These are phyloP conservation scores for Tyria jacobaeae DNA, from an alignment of 2,888 invertebrate species.

Conservation along the genomic window DNA sequence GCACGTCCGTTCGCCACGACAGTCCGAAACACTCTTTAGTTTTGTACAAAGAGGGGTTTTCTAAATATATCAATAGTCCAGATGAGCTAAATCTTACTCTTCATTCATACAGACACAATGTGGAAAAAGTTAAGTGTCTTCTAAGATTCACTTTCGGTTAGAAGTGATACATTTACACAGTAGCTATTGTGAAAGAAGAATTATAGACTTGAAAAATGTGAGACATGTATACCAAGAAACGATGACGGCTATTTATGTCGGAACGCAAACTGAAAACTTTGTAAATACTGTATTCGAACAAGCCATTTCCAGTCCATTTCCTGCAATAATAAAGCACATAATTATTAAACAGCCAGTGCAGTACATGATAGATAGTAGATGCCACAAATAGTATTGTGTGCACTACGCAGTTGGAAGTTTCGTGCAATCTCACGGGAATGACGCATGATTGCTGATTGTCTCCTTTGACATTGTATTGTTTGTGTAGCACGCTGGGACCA, in stretches of 20 bases:
- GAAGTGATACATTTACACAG: neutral
- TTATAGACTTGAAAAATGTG: neutral
- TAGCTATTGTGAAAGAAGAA: neutral
- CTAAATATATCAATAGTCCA: no score
- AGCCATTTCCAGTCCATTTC: neutral
- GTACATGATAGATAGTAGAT: constrained; percentile 16
- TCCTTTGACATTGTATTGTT: constrained; percentile 48
- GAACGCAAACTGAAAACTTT: neutral
- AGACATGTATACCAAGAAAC: neutral
- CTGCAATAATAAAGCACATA: constrained; percentile 1
- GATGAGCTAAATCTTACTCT: no score
- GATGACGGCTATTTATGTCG: neutral
- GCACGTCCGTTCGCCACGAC: no score
- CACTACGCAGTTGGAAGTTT: constrained; percentile 36
- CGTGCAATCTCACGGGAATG: constrained; percentile 49
- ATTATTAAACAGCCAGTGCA: constrained; percentile 2
- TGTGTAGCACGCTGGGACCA: constrained; percentile 21
- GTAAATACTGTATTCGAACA: neutral
- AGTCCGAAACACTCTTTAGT: no score
- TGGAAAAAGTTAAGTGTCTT: no score
- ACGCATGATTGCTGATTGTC: constrained; percentile 52
- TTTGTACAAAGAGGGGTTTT: no score
- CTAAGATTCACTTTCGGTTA: no score
- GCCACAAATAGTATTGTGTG: constrained; percentile 28
- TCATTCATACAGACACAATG: neutral